phyloP scores from a whole-genome alignment of 2,113 vertebrate genomes.

The Pogona vitticeps region DNA sequence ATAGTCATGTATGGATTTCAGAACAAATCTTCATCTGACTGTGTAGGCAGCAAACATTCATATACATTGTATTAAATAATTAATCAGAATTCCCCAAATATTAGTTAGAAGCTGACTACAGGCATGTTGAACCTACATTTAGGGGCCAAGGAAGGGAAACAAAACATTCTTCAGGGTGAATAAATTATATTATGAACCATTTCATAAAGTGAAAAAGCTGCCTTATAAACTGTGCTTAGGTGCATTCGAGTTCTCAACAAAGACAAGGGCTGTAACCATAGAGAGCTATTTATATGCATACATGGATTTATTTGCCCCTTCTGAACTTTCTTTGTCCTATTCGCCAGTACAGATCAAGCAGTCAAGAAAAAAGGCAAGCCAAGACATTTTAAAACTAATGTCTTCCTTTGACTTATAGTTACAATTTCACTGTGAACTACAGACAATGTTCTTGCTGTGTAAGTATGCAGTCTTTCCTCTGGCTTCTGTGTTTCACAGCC shows the following conservation, averaged over 20 bases:
- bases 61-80: conserved; percentile 9
- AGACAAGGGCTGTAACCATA: neutral
- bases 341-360: neutral
- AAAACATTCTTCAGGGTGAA: neutral
- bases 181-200: conserved; percentile 16
- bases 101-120: conserved; percentile 5
- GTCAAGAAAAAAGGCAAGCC: neutral
- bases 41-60: neutral
- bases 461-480: neutral
- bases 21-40: neutral
- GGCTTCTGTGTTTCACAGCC: neutral
- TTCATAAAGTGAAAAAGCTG: neutral
- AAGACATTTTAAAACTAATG: neutral
- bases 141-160: neutral
- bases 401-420: neutral
- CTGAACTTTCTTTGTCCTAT: neutral
- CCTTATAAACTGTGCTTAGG: neutral
- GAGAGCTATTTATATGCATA: conserved; percentile 4
- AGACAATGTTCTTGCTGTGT: neutral
- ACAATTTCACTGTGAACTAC: neutral
- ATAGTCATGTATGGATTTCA: conserved; percentile 6
- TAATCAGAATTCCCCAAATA: neutral
- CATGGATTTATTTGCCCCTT: neutral
- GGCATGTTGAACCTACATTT: conserved; percentile 3
- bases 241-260: neutral